Base-by-base conservation (phyloP, 1,140 invertebrate species). In the Geopemphigus sp. region DNA sequence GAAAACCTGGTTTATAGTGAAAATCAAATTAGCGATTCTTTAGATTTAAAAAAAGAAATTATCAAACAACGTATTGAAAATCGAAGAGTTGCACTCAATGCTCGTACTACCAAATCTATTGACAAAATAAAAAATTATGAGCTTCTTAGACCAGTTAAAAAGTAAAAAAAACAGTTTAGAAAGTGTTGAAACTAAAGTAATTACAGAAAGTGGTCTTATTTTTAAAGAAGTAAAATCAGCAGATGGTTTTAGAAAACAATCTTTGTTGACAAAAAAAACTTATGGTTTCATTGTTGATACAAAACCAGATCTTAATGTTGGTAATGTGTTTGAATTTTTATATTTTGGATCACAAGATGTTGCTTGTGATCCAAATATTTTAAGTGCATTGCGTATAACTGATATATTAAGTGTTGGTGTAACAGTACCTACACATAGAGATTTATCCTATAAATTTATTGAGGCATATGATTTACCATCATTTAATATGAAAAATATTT, bases 341-440 rank as follows among this genome's bases (percentile, higher is more conserved):
- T 93, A 89, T 83, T 86, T 94, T 76, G 94, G 94, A 12, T 95
- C 94, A 0, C 94, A 96, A 86, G 95, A 96, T 87, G 93, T 94
- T 81, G 90, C 90, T 47, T 86, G 84, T 53, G 87, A 89, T 59
- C 74, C 85, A 29, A 85, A 88, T 64, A 86, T 93, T 47, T 85
- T 96, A 47, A 80, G 86, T n/a, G 70, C 86, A 73, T 88, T 90
- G 84, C 84, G 88, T 45, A 90, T 96, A 59, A 89, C 88, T 59
- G 88, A 92, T 84, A 89, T 96, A 70, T 85, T 97, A 15, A 93
- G 92, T 84, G 84, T 94, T 83, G 92, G 92, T 72, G 86, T 94
- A 57, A 83, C 89, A 81, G 84, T 87, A 83, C 86, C 84, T 32
- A 85, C 87, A 80, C 86, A 86, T 80, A 54, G 85, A 24, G 73